Evolutionary conservation across 2,888 invertebrate genomes (phyloP).

Genomic region (Pheosia tremula): DNA sequence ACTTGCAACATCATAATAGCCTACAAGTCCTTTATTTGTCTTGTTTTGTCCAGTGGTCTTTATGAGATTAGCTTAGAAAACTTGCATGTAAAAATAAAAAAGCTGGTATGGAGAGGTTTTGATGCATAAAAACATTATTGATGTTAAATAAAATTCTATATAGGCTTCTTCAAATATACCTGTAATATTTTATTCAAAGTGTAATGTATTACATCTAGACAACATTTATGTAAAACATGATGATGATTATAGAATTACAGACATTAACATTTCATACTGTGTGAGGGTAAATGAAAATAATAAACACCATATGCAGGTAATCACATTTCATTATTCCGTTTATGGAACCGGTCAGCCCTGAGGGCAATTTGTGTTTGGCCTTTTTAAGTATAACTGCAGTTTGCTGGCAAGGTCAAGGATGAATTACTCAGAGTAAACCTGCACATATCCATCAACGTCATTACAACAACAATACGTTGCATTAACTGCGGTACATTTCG

Average conservation of each 20-base stretch:
- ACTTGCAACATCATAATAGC: no score
- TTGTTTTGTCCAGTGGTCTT: no score
- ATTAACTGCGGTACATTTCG: constrained; percentile 7
- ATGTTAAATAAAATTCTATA: no score
- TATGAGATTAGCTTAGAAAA: no score
- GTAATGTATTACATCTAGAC: not conserved
- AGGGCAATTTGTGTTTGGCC: constrained; percentile 49
- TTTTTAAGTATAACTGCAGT: constrained; percentile 44
- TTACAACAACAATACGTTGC: constrained; percentile 1
- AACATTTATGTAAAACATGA: not conserved
- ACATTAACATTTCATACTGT: not conserved
- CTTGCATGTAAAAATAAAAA: no score
- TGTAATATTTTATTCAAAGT: no score
- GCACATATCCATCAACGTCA: not conserved
- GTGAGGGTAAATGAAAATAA: constrained; percentile 17
- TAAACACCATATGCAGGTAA: constrained; percentile 13
- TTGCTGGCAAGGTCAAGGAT: constrained; percentile 51
- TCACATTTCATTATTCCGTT: constrained; percentile 33
- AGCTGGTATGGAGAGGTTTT: no score
- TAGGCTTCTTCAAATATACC: no score
- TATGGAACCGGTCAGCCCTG: constrained; percentile 68
- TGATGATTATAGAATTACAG: not conserved
- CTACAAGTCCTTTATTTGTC: no score
- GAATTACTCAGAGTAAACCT: not conserved
- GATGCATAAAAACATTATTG: no score